These are phyloP conservation scores for Aythya baeri DNA, from an alignment of 2,113 vertebrate genomes.

Conservation along the genomic window DNA sequence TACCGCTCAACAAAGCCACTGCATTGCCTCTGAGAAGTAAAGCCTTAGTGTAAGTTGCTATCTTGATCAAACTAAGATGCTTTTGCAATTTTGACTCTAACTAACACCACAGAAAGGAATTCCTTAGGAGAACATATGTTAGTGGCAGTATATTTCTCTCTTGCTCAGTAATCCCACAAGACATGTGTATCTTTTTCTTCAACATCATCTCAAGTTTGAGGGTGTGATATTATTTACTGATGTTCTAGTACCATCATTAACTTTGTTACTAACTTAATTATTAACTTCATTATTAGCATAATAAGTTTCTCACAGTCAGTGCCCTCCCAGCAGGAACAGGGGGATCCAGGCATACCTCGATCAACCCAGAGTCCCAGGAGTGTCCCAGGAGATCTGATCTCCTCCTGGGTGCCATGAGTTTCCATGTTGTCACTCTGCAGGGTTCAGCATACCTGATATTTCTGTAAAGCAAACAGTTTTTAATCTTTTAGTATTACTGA, in stretches of 20 bases:
- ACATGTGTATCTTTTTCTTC: neutral
- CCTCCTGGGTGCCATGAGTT: neutral
- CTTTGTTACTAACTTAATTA: neutral
- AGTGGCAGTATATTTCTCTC: neutral
- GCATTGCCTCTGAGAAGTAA: neutral
- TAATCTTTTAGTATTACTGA: neutral
- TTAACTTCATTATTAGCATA: neutral
- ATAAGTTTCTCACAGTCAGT: neutral
- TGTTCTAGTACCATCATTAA: neutral
- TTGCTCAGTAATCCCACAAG: fast-evolving
- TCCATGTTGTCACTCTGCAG: neutral
- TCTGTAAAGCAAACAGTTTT: neutral
- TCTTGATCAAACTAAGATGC: neutral
- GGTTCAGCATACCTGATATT: neutral
- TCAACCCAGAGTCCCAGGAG: fast-evolving
- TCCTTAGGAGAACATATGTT: neutral
- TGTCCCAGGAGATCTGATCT: neutral
- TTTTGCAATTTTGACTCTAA: neutral
- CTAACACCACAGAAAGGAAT: neutral
- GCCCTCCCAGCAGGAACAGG: neutral
- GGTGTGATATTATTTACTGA: neutral
- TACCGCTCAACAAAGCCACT: neutral
- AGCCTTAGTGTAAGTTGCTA: neutral
- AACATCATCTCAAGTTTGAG: neutral
- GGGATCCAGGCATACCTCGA: neutral